These are phyloP conservation scores for human DNA, from an alignment of 2,113 vertebrate species.

Conservation along the genomic window DNA sequence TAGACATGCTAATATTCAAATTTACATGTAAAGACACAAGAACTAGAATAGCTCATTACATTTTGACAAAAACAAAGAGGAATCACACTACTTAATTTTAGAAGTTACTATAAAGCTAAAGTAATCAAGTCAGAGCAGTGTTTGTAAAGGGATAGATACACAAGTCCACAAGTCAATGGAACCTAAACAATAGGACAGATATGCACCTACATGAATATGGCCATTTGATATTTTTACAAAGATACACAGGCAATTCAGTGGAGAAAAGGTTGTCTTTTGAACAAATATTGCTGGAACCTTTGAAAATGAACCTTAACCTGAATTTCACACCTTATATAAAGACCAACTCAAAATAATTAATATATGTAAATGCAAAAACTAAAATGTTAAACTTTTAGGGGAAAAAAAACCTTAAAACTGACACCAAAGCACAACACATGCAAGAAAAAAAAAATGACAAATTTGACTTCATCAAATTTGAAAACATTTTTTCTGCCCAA, in stretches of 20 bases:
- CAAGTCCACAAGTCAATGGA: not conserved
- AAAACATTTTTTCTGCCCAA: not conserved
- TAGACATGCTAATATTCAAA: not conserved
- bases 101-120: not conserved
- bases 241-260: not conserved
- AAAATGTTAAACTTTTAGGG: not conserved
- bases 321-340: not conserved
- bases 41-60: not conserved
- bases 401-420: not conserved
- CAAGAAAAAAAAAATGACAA: not conserved
- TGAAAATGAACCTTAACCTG: not conserved
- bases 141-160: not conserved
- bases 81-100: not conserved
- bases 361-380: not conserved
- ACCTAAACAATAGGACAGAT: not conserved
- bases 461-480: not conserved
- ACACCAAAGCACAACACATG: not conserved
- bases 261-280: conserved; percentile 16
- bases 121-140: not conserved
- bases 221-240: not conserved
- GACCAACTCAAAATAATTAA: not conserved
- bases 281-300: not conserved
- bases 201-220: not conserved
- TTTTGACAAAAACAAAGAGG: not conserved
- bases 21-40: not conserved